Base-by-base conservation (phyloP, 2,113 vertebrate species). In the Mastomys coucha region DNA sequence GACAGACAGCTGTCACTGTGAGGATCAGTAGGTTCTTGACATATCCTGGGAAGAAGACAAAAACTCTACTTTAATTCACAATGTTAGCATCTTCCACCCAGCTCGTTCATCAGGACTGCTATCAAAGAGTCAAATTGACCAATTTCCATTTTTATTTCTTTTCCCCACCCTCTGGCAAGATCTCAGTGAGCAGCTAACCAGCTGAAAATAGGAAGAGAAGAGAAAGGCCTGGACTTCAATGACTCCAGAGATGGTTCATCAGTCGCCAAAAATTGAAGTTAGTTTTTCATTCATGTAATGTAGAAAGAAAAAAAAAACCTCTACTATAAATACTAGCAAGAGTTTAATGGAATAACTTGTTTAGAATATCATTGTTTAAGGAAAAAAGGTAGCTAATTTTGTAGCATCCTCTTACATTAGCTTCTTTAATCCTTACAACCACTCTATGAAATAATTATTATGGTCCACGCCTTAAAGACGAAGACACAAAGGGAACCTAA, bases 151-250 rank as follows among this genome's bases (percentile, higher is more conserved):
- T 97, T 90, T 95, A 95, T 97, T 93, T 96, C 95, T 91, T 96
- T 96, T 72, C 84, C 85, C 91, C 76, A 67, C 84, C 91, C 97
- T 97, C 91, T 96, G 97, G 94, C 96, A 94, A 96, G 92, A 95
- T 92, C 94, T 96, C 94, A 72, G 17, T 8, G 76, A 97, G 96
- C 97, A 95, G 94, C 95, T 98, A 96, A 96, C 92, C 88, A 96
- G 92, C 91, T 95, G 97, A 93, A 92, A 80, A 91, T 24, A 70
- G 88, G 75, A 93, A 39, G 33, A 78, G 89, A 92, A 63, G 77
- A 31, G 92, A 88, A 86, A 88, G 72, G 94, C 88, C 88, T 60
- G n/a, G 91, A 78, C 84, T 28, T 56, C 31, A 72, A 95, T 58
- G 82, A 76, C 60, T 94, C 42, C 53, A n/a, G 94, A 92, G 94